Evolutionary conservation across 2,888 invertebrate genomes (phyloP), one percentile per base, ranked within the genome.

Genomic region (Dicyrtomina minuta): DNA sequence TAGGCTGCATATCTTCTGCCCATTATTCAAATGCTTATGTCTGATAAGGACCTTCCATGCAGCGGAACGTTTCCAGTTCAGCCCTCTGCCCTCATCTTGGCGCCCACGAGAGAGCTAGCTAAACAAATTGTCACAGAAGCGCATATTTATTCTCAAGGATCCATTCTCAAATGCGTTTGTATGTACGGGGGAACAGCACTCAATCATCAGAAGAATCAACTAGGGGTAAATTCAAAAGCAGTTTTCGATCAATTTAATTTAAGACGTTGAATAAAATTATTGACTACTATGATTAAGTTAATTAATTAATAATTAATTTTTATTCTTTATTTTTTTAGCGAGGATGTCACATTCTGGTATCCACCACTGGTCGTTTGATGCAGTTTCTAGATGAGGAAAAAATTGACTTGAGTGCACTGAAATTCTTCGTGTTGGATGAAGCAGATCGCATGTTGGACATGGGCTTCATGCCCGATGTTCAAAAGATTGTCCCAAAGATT

Each of bases 81-180:
- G 79, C 97, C 97, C 0, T 89, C 90, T 80, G 93, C 89, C 0
- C 80, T 99, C 0, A 88, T 98, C 62, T 84, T 98, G 0, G 88
- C 93, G 0, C 98, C 98, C 0, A 97, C 97, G 0, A 86, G 98
- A 55, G 98, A 99, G 82, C 83, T 99, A 68, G 89, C 91, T 0
- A 86, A 90, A 15, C 98, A 98, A 80, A 96, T 96, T 74, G 89
- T 86, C 78, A 88, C 88, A 70, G 94, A 96, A 81, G 90, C 92
- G 0, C 83, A 88, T 8, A 93, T 93, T 82, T 97, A 96, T 81
- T 85, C 93, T 0, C 84, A 86, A 62, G 87, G 87, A 0, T 90
- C 93, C 0, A 85, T 89, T 66, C 79, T 96, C 0, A 90, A 90
- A 79, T 86, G 89, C 4, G 87, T 87, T 1, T 87, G 91, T 0